Base-by-base conservation (phyloP, 2,113 vertebrate species). In the Oryzias celebensis region DNA sequence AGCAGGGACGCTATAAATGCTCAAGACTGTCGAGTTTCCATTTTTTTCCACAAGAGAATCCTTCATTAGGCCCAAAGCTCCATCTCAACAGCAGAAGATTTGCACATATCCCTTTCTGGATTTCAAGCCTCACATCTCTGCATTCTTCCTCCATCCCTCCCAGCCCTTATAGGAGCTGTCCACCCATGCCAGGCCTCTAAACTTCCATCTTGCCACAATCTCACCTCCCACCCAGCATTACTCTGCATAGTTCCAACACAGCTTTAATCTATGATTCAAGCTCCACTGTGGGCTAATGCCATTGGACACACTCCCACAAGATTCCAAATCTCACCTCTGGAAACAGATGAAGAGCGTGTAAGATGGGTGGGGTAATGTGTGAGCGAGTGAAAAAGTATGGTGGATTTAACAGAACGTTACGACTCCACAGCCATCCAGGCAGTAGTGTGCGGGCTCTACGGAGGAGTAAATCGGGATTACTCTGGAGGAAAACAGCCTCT, bases 271-370 rank as follows among this genome's bases (percentile, higher is more conserved):
- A 61, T 58, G 78, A 83, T 77, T 79, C 68, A 77, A 65, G 71
- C 87, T 82, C 78, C 73, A 70, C 88, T 64, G 83, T 87, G 78
- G 83, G 80, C 73, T 91, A 90, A 91, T 90, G 65, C 85, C 78
- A 89, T 92, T 89, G 78, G 89, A 88, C 81, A 91, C 90, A 87
- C 89, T 85, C 88, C 78, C 75, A 87, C 84, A 65, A 52, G 18
- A 64, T 73, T 78, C 77, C 65, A 68, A 80, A 73, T 80, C 75
- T 81, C 81, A 86, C 77, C 87, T 80, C 80, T 80, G 73, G 77
- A 85, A 88, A 87, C 76, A 75, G 78, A 80, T 73, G 74, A 86
- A 62, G 55, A 80, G 62, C 63, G 62, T 71, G 77, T 77, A 68
- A 73, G 54, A 80, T 58, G 82, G 86, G 82, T 71, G 79, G 81